phyloP scores from a whole-genome alignment of 2,113 vertebrate genomes.

The Connochaetes taurinus region DNA sequence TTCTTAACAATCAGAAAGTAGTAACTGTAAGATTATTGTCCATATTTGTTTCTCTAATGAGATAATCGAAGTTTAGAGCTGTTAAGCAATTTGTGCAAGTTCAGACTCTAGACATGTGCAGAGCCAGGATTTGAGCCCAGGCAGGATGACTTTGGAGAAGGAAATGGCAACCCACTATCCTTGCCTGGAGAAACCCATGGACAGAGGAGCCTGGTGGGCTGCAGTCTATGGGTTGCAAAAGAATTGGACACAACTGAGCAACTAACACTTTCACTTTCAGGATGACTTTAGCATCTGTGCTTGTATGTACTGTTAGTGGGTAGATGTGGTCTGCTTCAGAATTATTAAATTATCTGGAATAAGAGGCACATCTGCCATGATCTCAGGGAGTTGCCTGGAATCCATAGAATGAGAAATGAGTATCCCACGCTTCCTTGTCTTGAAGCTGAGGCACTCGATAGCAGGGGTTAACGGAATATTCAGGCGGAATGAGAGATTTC shows the following conservation, averaged over 20 bases:
- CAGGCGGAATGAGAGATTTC: background rate
- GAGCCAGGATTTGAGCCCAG: background rate
- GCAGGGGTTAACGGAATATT: background rate
- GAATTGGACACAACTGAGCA: background rate
- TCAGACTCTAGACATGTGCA: background rate
- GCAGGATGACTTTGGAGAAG: background rate
- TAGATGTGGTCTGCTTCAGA: background rate
- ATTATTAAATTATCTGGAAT: background rate
- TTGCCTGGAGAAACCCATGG: background rate
- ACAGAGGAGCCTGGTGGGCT: background rate
- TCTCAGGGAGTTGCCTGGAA: background rate
- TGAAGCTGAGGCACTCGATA: background rate
- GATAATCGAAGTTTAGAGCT: background rate
- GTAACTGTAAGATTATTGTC: background rate
- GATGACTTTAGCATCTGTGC: background rate
- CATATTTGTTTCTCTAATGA: background rate
- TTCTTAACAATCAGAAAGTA: background rate
- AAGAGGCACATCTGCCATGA: background rate
- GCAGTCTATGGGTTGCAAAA: background rate
- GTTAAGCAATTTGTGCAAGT: background rate
- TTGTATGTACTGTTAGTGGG: fast-evolving
- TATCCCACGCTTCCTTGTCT: background rate
- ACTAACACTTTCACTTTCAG: background rate
- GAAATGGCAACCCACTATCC: background rate
- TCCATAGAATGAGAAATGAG: background rate